These are phyloP conservation scores for Acanthopleura granulata DNA, from an alignment of 2,888 invertebrate genomes.

Conservation along the genomic window DNA sequence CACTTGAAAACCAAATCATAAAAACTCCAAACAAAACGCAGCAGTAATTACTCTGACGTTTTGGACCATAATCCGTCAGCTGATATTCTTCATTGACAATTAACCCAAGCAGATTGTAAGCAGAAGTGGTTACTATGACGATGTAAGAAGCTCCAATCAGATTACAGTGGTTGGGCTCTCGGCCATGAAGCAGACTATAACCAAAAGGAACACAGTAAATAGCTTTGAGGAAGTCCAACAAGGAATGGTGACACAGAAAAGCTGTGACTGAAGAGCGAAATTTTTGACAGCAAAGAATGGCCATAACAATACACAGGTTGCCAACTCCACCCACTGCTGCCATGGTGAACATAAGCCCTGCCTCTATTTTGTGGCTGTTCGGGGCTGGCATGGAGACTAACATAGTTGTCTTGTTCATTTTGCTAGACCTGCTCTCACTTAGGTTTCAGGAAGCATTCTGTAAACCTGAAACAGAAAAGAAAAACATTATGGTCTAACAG, in stretches of 20 bases:
- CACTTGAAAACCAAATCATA: constrained; percentile 94
- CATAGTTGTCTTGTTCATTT: too few relatives aligned
- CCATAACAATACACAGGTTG: constrained; percentile 48
- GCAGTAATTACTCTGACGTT: constrained; percentile 54
- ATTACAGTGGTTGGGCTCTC: constrained; percentile 74
- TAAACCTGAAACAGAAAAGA: too few relatives aligned
- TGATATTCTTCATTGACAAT: constrained; percentile 67
- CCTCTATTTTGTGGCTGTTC: constrained; percentile 32
- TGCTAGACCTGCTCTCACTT: too few relatives aligned
- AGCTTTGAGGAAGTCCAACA: constrained; percentile 63
- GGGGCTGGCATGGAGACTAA: background rate
- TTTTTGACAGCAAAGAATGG: constrained; percentile 45
- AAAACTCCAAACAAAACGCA: constrained; percentile 91
- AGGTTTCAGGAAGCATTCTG: too few relatives aligned
- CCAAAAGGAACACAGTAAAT: constrained; percentile 63
- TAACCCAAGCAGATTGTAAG: constrained; percentile 84
- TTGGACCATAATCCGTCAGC: constrained; percentile 40
- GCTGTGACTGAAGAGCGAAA: constrained; percentile 61
- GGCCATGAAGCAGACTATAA: constrained; percentile 48
- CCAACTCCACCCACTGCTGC: constrained; percentile 57
- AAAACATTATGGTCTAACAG: too few relatives aligned
- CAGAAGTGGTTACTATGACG: constrained; percentile 88
- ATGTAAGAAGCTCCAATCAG: constrained; percentile 90
- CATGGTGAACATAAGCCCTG: constrained; percentile 48
- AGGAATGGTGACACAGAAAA: constrained; percentile 64